Conservation (phyloP, 53 echinoderm and acorn worm genomes). For the Echinarachnius parma region DNA sequence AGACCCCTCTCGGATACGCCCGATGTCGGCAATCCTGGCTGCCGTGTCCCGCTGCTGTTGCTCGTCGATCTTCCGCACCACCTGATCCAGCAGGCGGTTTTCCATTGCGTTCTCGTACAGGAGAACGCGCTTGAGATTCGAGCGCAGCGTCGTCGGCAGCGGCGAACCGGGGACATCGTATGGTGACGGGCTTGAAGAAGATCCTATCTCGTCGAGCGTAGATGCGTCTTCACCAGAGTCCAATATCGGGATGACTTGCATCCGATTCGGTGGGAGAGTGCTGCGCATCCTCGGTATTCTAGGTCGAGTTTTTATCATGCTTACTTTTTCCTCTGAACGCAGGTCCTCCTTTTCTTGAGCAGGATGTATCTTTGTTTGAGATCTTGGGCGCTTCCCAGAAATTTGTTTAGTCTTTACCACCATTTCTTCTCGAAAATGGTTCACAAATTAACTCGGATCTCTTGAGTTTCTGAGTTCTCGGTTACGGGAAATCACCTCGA, state of each 20-base stretch:
- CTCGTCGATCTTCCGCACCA: constrained; percentile 7
- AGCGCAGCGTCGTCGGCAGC: not conserved
- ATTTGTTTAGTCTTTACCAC: no score
- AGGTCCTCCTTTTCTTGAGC: constrained; percentile 17
- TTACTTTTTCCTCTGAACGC: constrained; percentile 7
- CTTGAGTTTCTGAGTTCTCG: not conserved
- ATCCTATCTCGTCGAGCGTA: not conserved
- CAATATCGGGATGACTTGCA: not conserved
- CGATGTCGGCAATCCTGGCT: constrained; percentile 30
- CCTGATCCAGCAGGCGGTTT: constrained; percentile 20
- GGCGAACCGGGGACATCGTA: constrained; percentile 31
- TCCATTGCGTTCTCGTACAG: constrained; percentile 42
- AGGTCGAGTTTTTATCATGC: not conserved
- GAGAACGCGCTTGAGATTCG: constrained; percentile 46
- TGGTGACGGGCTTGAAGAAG: constrained; percentile 17
- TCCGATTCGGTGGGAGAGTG: constrained; percentile 3
- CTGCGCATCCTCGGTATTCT: not conserved
- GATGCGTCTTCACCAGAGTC: not conserved
- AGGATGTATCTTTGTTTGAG: constrained; percentile 10
- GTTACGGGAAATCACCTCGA: not conserved
- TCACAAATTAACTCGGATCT: not conserved
- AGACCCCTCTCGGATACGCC: constrained; percentile 23
- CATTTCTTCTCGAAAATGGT: no score
- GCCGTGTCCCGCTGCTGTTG: constrained; percentile 14
- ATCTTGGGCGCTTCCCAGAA: constrained; percentile 25